Percentiles rank a stretch among this genome's conserved stretches.
Evolutionary conservation across 2,113 vertebrate genomes (phyloP).

Genomic region (Mesocricetus auratus): DNA sequence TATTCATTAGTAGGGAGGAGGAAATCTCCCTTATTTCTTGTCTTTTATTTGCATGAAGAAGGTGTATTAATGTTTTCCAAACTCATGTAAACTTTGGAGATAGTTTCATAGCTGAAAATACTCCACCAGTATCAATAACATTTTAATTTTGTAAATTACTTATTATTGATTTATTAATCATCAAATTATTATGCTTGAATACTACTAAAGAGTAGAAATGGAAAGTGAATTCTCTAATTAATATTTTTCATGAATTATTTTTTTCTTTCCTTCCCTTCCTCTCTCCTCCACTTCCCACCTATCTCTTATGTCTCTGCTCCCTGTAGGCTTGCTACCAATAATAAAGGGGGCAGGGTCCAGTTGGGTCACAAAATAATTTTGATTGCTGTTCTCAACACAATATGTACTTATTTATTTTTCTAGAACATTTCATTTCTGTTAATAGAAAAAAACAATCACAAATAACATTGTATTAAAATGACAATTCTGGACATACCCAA

Average conservation of each 20-base stretch:
- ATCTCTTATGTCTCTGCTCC: too few relatives aligned
- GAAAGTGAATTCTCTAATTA: background rate
- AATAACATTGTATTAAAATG: background rate
- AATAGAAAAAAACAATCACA: background rate
- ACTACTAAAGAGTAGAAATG: background rate
- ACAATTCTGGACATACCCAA: background rate
- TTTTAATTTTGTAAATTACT: slow-evolving; percentile 43
- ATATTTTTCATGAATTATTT: background rate
- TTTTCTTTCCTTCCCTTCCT: too few relatives aligned
- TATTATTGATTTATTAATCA: slow-evolving; percentile 31
- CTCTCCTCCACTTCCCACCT: background rate
- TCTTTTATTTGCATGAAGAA: background rate
- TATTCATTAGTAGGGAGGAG: background rate
- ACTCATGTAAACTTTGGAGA: slow-evolving; percentile 16
- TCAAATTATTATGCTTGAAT: background rate
- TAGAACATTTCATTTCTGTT: background rate
- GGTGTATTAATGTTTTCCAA: slow-evolving; percentile 1
- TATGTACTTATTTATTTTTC: background rate
- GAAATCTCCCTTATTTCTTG: background rate
- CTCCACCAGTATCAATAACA: background rate
- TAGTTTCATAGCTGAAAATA: slow-evolving; percentile 36
- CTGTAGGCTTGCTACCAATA: background rate
- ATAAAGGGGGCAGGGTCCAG: background rate
- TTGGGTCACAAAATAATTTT: slow-evolving; percentile 3
- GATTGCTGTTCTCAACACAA: background rate